These are phyloP conservation scores for Sinhomidia bicolor DNA, from an alignment of 2,888 invertebrate species.

Conservation along the genomic window DNA sequence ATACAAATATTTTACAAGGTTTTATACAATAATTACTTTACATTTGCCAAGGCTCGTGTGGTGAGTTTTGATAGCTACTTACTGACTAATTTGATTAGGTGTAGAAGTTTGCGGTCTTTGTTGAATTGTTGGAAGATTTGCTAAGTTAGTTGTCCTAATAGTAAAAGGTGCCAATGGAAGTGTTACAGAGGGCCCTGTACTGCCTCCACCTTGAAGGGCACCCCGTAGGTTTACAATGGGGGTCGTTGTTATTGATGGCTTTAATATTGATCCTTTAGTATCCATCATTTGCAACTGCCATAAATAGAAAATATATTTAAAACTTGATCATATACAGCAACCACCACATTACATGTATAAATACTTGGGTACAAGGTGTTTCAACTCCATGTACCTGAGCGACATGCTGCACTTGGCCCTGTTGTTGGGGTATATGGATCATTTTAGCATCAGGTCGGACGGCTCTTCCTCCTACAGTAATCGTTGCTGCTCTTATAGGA, in stretches of 20 bases:
- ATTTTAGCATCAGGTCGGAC: slow-evolving; percentile 78
- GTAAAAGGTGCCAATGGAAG: slow-evolving; percentile 77
- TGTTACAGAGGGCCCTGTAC: slow-evolving; percentile 71
- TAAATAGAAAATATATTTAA: slow-evolving; percentile 1
- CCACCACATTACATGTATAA: no score
- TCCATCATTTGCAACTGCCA: slow-evolving; percentile 79
- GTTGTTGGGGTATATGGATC: slow-evolving; percentile 79
- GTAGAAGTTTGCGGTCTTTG: slow-evolving; percentile 74
- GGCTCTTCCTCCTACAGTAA: slow-evolving; percentile 75
- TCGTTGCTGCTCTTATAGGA: slow-evolving; percentile 77
- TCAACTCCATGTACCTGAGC: slow-evolving; percentile 72
- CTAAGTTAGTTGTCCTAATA: slow-evolving; percentile 75
- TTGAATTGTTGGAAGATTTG: slow-evolving; percentile 74
- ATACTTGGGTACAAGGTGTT: neutral
- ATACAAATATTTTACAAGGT: neutral
- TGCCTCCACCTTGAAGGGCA: slow-evolving; percentile 72
- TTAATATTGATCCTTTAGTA: slow-evolving; percentile 77
- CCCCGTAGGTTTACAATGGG: slow-evolving; percentile 78
- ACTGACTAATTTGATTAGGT: slow-evolving; percentile 74
- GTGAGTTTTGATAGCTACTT: slow-evolving; percentile 50
- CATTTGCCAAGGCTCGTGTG: no score
- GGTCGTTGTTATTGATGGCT: slow-evolving; percentile 76
- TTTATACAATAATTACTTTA: neutral
- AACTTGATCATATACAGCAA: no score
- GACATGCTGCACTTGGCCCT: slow-evolving; percentile 77